These are phyloP conservation scores for Chrysotoxum bicinctum DNA, from an alignment of 2,888 invertebrate genomes.

Conservation along the genomic window DNA sequence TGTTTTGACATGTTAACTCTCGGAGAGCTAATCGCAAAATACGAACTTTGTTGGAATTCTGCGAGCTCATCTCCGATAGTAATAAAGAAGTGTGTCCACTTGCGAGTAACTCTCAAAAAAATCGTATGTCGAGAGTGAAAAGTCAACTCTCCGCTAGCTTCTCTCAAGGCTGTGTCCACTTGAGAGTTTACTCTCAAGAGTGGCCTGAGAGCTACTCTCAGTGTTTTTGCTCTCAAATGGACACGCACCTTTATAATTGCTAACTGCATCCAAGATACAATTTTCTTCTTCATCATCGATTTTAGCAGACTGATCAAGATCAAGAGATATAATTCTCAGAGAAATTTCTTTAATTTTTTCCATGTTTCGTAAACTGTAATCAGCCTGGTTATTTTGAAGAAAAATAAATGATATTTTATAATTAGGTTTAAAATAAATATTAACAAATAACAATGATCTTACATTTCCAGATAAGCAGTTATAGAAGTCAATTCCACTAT, in stretches of 20 bases:
- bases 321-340: too few relatives aligned
- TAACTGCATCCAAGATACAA: background rate
- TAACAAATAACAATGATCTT: background rate
- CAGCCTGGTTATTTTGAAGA: background rate
- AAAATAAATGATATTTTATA: background rate
- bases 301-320: background rate
- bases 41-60: too few relatives aligned
- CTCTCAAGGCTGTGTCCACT: too few relatives aligned
- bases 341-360: background rate
- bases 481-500: background rate
- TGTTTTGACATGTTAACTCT: too few relatives aligned
- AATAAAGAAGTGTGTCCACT: too few relatives aligned
- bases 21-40: too few relatives aligned
- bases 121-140: too few relatives aligned
- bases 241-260: background rate
- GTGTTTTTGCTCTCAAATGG: background rate
- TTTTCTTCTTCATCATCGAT: background rate
- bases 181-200: too few relatives aligned
- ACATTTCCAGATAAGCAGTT: background rate
- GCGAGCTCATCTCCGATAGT: too few relatives aligned
- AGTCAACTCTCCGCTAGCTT: too few relatives aligned
- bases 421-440: background rate
- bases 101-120: too few relatives aligned
- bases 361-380: background rate
- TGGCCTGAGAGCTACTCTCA: too few relatives aligned